Percentiles rank a stretch among this genome's conserved stretches.
phyloP scores from a whole-genome alignment of 2,113 vertebrate genomes.

The Podilymbus podiceps region DNA sequence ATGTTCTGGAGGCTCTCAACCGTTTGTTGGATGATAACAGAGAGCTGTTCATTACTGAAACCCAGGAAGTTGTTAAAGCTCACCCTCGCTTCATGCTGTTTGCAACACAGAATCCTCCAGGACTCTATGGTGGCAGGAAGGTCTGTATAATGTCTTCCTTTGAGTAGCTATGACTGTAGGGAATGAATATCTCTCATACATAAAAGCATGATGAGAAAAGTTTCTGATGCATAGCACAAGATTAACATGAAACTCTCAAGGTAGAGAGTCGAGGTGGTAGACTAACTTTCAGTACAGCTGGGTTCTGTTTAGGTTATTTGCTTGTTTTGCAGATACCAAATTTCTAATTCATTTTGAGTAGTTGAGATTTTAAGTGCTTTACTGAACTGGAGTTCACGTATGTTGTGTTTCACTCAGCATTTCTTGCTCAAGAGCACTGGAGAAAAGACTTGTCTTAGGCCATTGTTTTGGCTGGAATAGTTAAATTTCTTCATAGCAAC shows the following conservation, averaged over 20 bases:
- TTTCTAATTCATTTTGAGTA: background rate
- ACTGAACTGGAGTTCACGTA: background rate
- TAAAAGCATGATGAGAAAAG: background rate
- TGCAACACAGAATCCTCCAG: slow-evolving; percentile 96
- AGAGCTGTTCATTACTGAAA: slow-evolving; percentile 93
- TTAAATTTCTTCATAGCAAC: background rate
- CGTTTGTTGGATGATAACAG: slow-evolving; percentile 94
- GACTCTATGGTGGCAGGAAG: slow-evolving; percentile 96
- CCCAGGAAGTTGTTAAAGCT: slow-evolving; percentile 93
- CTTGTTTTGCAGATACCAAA: background rate
- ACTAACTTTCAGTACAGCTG: background rate
- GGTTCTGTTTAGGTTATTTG: background rate
- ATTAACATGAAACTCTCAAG: background rate
- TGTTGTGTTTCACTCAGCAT: background rate
- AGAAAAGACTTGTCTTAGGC: background rate
- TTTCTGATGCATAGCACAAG: background rate
- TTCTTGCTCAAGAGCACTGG: background rate
- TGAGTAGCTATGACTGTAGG: background rate
- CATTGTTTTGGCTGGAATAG: background rate
- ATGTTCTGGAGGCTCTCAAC: slow-evolving; percentile 96
- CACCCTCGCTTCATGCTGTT: slow-evolving; percentile 96
- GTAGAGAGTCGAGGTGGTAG: background rate
- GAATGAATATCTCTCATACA: rapidly evolving
- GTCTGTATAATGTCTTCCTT: slow-evolving; percentile 58
- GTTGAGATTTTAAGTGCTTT: background rate